Evolutionary conservation across 2,797 vertebrate genomes (phyloP).

Genomic region (Pantherophis alleghaniensis): DNA sequence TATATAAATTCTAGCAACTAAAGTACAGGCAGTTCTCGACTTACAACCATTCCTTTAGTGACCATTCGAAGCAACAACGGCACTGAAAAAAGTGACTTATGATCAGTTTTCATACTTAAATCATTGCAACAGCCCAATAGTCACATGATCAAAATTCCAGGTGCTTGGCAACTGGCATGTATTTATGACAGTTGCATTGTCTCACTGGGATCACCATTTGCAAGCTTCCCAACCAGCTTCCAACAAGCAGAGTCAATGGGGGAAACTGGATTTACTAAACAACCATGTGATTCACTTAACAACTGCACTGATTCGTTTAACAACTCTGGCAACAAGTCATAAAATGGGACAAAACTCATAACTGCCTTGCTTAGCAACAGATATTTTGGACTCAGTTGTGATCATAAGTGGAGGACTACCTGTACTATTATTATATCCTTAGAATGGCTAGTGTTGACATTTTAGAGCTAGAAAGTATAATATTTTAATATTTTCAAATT

Average conservation of each 20-base stretch:
- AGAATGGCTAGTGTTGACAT: not conserved
- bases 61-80: not conserved
- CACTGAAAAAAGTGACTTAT: not conserved
- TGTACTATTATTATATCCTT: not conserved
- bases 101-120: not conserved
- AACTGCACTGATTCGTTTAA: not conserved
- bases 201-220: not conserved
- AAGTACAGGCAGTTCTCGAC: not conserved
- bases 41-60: not conserved
- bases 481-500: slow-evolving; percentile 68
- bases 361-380: not conserved
- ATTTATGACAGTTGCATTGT: not conserved
- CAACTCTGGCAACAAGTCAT: not conserved
- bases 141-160: not conserved
- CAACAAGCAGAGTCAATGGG: not conserved
- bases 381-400: not conserved
- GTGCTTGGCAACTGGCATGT: not conserved
- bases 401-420: not conserved
- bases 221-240: not conserved
- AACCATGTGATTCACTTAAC: not conserved
- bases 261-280: not conserved
- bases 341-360: not conserved
- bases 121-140: not conserved
- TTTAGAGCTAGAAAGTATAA: slow-evolving; percentile 21
- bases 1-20: not conserved